These are phyloP conservation scores for Malaclemys terrapin DNA, from an alignment of 2,113 vertebrate species.

Conservation along the genomic window DNA sequence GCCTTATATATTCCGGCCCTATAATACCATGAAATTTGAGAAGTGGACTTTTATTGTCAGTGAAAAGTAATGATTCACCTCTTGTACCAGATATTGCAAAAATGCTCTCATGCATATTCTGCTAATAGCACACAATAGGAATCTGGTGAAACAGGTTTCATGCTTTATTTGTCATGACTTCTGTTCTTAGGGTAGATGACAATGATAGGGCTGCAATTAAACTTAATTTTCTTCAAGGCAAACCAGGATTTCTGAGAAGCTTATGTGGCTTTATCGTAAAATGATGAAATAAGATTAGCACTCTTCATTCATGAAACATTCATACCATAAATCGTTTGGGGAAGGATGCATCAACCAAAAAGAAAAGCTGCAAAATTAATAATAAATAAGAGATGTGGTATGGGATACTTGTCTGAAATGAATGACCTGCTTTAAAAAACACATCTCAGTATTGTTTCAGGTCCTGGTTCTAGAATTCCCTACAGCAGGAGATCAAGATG, in stretches of 20 bases:
- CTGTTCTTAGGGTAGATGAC: not conserved
- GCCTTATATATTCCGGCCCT: not conserved
- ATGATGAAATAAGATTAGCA: slow-evolving; percentile 22
- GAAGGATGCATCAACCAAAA: slow-evolving; percentile 31
- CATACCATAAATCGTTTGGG: slow-evolving; percentile 11
- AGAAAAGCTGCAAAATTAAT: slow-evolving; percentile 57
- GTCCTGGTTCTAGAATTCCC: not conserved
- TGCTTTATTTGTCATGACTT: not conserved
- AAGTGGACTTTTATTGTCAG: not conserved
- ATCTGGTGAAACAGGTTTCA: rapidly evolving
- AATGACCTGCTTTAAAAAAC: slow-evolving; percentile 51
- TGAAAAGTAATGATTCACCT: not conserved
- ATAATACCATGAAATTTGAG: not conserved
- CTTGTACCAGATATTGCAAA: rapidly evolving
- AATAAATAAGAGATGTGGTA: slow-evolving; percentile 36
- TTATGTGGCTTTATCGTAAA: slow-evolving; percentile 33
- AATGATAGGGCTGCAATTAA: rapidly evolving
- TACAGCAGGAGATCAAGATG: not conserved
- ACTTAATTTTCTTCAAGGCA: not conserved
- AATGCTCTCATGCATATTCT: not conserved
- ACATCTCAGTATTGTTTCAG: not conserved
- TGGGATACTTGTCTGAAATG: slow-evolving; percentile 2
- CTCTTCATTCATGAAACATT: slow-evolving; percentile 57
- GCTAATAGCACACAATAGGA: rapidly evolving
- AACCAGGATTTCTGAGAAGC: slow-evolving; percentile 46